phyloP scores from a whole-genome alignment of 2,888 invertebrate species.

The Limnephilus lunatus region DNA sequence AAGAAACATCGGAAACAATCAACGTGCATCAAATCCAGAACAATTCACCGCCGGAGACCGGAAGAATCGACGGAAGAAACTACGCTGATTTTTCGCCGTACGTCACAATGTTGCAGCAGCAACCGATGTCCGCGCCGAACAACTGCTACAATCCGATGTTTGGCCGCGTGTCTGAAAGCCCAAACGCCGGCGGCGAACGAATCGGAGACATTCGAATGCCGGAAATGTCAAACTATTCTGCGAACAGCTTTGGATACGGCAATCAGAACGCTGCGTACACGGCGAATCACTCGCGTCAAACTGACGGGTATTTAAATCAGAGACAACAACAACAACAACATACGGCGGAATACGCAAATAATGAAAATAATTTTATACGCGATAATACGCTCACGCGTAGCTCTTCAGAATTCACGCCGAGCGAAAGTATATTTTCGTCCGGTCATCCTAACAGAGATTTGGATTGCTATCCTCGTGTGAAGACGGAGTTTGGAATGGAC shows the following conservation, averaged over 20 bases:
- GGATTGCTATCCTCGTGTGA: background rate
- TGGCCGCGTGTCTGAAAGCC: slow-evolving; percentile 38
- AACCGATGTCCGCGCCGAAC: slow-evolving; percentile 3
- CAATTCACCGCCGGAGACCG: slow-evolving; percentile 32
- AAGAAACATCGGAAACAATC: slow-evolving; percentile 29
- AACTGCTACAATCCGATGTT: slow-evolving; percentile 28
- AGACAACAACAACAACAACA: background rate
- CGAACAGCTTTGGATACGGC: background rate
- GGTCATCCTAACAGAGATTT: background rate
- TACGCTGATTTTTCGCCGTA: slow-evolving; percentile 44
- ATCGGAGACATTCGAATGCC: slow-evolving; percentile 13
- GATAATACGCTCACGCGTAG: background rate
- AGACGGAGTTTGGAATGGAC: background rate
- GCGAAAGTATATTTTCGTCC: background rate
- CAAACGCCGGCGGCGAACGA: background rate
- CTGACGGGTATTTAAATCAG: background rate
- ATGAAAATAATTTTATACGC: background rate
- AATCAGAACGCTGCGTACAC: background rate
- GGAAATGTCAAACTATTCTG: background rate
- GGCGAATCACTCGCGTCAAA: background rate
- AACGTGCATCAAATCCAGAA: background rate
- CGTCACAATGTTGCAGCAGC: slow-evolving; percentile 46
- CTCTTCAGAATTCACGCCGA: background rate
- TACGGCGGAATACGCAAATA: background rate
- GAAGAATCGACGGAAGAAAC: slow-evolving; percentile 32